A percentile compares a stretch with the other conserved stretches of the same genome.
Evolutionary conservation across 35 echinoderm and acorn worm species (phyloP).

Genomic region (Stichopus chloronotus): DNA sequence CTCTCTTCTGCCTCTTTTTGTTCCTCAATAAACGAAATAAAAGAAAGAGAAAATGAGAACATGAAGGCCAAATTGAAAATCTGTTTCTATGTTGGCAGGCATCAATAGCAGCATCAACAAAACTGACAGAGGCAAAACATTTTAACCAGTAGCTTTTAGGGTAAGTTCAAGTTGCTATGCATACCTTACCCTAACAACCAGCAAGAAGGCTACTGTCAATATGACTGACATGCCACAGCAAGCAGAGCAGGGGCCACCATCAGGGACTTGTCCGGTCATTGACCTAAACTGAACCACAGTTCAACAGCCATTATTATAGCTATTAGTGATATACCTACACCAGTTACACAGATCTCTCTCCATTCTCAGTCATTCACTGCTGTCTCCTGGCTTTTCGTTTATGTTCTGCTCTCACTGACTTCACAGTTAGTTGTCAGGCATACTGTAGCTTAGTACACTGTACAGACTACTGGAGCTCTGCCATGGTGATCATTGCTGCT

Average conservation of each 20-base stretch:
- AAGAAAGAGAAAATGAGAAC: too few relatives aligned
- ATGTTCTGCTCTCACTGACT: not conserved
- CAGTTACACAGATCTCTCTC: not conserved
- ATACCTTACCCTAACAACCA: not conserved
- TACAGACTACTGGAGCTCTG: too few relatives aligned
- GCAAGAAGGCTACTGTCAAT: not conserved
- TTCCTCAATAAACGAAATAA: too few relatives aligned
- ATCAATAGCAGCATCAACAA: too few relatives aligned
- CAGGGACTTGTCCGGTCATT: not conserved
- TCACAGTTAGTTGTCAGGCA: not conserved
- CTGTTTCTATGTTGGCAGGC: too few relatives aligned
- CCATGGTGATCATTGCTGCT: not conserved
- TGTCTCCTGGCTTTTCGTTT: not conserved
- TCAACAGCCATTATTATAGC: not conserved
- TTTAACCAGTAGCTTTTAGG: too few relatives aligned
- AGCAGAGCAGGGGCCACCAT: not conserved
- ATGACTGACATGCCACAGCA: not conserved
- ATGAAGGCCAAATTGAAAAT: too few relatives aligned
- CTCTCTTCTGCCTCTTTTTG: too few relatives aligned
- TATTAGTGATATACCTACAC: not conserved
- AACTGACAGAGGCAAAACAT: too few relatives aligned
- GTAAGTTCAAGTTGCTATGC: too few relatives aligned
- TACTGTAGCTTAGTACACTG: too few relatives aligned
- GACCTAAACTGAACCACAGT: not conserved
- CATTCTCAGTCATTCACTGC: not conserved